phyloP scores from a whole-genome alignment of 1,140 invertebrate species.

The Drosophila prosaltans region DNA sequence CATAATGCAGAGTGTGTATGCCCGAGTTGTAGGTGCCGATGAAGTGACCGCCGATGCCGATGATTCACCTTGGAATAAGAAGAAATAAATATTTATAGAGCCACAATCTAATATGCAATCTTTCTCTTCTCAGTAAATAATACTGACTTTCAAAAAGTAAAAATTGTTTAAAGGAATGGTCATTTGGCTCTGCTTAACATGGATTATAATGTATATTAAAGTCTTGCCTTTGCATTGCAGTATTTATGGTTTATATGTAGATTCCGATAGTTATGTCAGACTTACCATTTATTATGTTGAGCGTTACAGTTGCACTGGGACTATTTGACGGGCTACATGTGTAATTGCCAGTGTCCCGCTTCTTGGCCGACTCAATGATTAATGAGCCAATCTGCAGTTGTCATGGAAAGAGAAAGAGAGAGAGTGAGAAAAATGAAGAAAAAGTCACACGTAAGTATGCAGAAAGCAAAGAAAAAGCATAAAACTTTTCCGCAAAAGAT shows the following conservation, averaged over 20 bases:
- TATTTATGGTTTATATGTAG: background rate
- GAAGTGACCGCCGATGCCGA: slow-evolving; percentile 82
- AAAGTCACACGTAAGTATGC: slow-evolving; percentile 25
- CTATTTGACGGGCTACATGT: slow-evolving; percentile 83
- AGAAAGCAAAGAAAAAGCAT: slow-evolving; percentile 25
- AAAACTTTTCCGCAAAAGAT: slow-evolving; percentile 37
- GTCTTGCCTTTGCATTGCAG: background rate
- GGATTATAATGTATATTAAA: too few relatives aligned
- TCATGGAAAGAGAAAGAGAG: background rate
- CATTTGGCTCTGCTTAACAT: background rate
- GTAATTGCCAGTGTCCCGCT: slow-evolving; percentile 83
- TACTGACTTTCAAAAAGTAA: too few relatives aligned
- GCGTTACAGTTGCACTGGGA: slow-evolving; percentile 82
- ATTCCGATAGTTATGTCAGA: slow-evolving; percentile 20
- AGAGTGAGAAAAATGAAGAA: slow-evolving; percentile 18
- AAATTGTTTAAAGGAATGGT: too few relatives aligned
- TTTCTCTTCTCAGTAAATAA: too few relatives aligned
- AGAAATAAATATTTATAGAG: background rate
- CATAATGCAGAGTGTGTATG: slow-evolving; percentile 72
- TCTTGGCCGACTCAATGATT: slow-evolving; percentile 83
- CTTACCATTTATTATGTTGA: slow-evolving; percentile 83
- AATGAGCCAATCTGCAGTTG: slow-evolving; percentile 81
- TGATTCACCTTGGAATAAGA: slow-evolving; percentile 70
- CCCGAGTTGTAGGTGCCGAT: slow-evolving; percentile 73
- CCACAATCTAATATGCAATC: too few relatives aligned